Base-by-base conservation (phyloP, 2,797 vertebrate genomes). In the Antennarius maculatus region DNA sequence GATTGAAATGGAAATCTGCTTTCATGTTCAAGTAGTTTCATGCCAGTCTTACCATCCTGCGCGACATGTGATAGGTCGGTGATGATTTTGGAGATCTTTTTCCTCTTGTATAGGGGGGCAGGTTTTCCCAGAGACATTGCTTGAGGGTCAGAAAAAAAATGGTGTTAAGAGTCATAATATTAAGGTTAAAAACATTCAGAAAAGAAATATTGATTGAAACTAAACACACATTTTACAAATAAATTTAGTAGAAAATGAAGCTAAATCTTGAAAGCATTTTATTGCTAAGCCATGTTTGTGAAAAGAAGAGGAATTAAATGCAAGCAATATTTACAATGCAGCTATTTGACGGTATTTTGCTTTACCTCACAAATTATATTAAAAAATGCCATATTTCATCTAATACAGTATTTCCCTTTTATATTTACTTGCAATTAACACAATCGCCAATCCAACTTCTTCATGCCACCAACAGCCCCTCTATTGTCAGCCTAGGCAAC, bases 111-210 rank as follows among this genome's bases (percentile, higher is more conserved):
- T 75, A 95, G 93, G 64, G 96, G 95, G 77, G 96, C 96, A 55
- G 96, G 96, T 84, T 94, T 98, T 95, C 95, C 95, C 74, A 95
- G 92, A 67, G 97, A 95, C 97, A 98, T 99, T 84, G 79, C 89
- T 94, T 69, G 54, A 79, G 65, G 71, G 79, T 69, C 51, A 65
- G 65, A 61, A 61, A 18, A 81, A 15, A 81, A 62, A 71, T 3
- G 11, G 17, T 16, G 31, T 66, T 18, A 65, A 3, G 11, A 50
- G 12, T 15, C 56, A 58, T 11, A 58, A 31, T 52, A 58, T 37
- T 43, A 28, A 14, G 15, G 18, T 47, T 62, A 45, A 11, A 62
- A 28, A 71, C 46, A 69, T 18, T 48, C 8, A 41, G 14, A 39
- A 31, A 17, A 56, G n/a, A 57, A 42, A 64, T 13, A 9, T 45